These are phyloP conservation scores for Stegodyphus mimosarum DNA, from an alignment of 1,140 invertebrate genomes.

Conservation along the genomic window DNA sequence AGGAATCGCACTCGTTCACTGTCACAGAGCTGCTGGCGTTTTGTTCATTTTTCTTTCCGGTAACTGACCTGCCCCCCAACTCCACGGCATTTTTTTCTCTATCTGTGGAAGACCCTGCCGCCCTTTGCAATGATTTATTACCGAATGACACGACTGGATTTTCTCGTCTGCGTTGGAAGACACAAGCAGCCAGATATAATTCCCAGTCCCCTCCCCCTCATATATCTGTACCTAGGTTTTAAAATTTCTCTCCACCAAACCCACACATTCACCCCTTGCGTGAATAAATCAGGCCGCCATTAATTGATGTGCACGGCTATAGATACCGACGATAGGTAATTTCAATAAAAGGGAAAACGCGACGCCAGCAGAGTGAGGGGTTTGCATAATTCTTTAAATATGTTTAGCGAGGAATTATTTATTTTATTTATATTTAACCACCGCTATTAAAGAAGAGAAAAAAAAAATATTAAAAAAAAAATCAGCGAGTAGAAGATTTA, in stretches of 20 bases:
- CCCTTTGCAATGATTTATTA: conserved; percentile 2
- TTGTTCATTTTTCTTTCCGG: not conserved
- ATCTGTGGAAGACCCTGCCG: not conserved
- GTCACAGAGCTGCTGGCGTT: conserved; percentile 22
- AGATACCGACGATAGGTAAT: not conserved
- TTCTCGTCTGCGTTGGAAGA: not conserved
- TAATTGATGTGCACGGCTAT: not conserved
- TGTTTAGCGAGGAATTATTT: not conserved
- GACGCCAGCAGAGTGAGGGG: not conserved
- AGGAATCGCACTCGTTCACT: conserved; percentile 47
- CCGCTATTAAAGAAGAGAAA: conserved; percentile 2
- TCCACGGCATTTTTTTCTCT: not conserved
- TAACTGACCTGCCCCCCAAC: not conserved
- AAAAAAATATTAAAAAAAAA: not conserved
- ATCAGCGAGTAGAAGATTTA: conserved; percentile 21
- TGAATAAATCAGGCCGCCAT: too few relatives aligned
- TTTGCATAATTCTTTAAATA: not conserved
- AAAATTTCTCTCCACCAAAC: too few relatives aligned
- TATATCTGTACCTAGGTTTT: not conserved
- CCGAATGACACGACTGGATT: not conserved
- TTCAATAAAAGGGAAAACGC: not conserved
- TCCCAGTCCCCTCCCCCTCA: not conserved
- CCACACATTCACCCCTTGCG: too few relatives aligned
- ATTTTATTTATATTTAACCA: not conserved
- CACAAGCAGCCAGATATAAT: not conserved